Conservation (phyloP, 1,140 invertebrate genomes). For the Euwallacea similis region DNA sequence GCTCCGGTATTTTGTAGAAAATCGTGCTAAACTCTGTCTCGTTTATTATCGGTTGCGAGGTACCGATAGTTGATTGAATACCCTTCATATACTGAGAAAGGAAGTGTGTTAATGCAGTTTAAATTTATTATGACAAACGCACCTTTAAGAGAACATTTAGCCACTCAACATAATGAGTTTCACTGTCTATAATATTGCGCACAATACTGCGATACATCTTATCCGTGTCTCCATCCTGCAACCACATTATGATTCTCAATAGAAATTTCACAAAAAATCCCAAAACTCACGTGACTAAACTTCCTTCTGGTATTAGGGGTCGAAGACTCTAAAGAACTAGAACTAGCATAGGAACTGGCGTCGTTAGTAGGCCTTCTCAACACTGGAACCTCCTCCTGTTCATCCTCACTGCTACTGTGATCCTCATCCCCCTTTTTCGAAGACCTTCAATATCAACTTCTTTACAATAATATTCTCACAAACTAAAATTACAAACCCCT, state of each 20-base stretch:
- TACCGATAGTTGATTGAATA: slow-evolving; percentile 80
- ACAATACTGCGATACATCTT: slow-evolving; percentile 84
- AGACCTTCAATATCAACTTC: slow-evolving; percentile 31
- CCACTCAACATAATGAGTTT: slow-evolving; percentile 86
- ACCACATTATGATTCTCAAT: background rate
- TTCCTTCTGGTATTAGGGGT: slow-evolving; percentile 50
- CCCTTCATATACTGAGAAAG: slow-evolving; percentile 85
- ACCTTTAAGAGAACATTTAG: slow-evolving; percentile 86
- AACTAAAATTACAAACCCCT: slow-evolving; percentile 49
- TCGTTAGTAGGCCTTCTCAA: slow-evolving; percentile 45
- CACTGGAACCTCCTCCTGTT: slow-evolving; percentile 54
- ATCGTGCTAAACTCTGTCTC: slow-evolving; percentile 88
- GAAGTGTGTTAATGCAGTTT: slow-evolving; percentile 5
- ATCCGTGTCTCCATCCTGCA: slow-evolving; percentile 59
- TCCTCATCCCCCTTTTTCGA: slow-evolving; percentile 45
- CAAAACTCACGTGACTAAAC: slow-evolving; percentile 48
- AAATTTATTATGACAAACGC: slow-evolving; percentile 3
- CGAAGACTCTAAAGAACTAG: slow-evolving; percentile 54
- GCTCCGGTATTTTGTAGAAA: slow-evolving; percentile 90
- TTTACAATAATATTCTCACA: background rate
- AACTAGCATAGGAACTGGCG: slow-evolving; percentile 53
- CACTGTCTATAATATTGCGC: slow-evolving; percentile 86
- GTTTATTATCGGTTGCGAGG: slow-evolving; percentile 86
- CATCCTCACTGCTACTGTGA: slow-evolving; percentile 53
- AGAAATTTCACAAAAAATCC: background rate